Percentiles rank a stretch among this genome's conserved stretches.
Evolutionary conservation across 23 tunicate species (phyloP).

Genomic region (Oikopleura vanhoeffeni): DNA sequence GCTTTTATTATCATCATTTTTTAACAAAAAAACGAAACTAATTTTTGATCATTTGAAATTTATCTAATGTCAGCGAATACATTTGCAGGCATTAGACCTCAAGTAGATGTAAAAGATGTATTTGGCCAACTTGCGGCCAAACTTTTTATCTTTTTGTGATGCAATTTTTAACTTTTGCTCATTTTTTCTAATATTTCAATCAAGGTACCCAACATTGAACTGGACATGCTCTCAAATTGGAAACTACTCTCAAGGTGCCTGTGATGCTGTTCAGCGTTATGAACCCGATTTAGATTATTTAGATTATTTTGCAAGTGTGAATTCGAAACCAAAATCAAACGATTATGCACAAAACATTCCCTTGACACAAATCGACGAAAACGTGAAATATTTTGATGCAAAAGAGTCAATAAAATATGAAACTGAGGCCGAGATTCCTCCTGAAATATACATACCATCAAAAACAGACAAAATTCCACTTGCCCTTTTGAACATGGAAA

Average conservation of each 20-base stretch:
- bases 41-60: too few species aligned
- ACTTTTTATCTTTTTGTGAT: too few species aligned
- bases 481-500: neutral
- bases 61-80: too few species aligned
- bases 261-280: neutral
- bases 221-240: neutral
- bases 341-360: neutral
- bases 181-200: too few species aligned
- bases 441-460: neutral
- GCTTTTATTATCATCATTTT: too few species aligned
- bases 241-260: neutral
- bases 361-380: neutral
- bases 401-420: too few species aligned
- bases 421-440: neutral
- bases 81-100: too few species aligned
- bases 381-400: neutral
- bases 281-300: neutral
- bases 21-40: too few species aligned
- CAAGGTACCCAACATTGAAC: neutral
- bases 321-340: neutral
- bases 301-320: neutral
- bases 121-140: too few species aligned
- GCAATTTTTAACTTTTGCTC: too few species aligned
- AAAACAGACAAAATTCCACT: too few species aligned
- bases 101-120: too few species aligned